Percentiles rank a stretch among this genome's conserved stretches.
phyloP scores from a whole-genome alignment of 2,888 invertebrate genomes.

The Nomada ruficornis region DNA sequence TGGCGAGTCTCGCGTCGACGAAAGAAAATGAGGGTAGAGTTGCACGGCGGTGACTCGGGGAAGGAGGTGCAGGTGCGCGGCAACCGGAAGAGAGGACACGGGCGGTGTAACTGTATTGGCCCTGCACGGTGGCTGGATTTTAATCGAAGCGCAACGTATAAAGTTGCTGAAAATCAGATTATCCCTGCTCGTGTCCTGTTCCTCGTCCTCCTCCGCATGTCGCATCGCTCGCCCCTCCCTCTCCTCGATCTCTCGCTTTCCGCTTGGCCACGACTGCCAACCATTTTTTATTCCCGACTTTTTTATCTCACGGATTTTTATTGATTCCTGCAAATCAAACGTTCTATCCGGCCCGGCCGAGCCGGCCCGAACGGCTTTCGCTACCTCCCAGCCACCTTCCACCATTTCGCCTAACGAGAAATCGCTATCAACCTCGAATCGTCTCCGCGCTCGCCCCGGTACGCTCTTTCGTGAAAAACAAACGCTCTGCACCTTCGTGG shows the following conservation, averaged over 20 bases:
- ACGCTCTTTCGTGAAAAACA: not conserved
- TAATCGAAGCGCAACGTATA: conserved; percentile 82
- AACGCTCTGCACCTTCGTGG: not conserved
- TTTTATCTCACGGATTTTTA: conserved; percentile 72
- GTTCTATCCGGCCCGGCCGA: conserved; percentile 35
- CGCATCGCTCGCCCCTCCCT: conserved; percentile 37
- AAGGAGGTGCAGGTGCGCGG: conserved; percentile 49
- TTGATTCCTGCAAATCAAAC: conserved; percentile 64
- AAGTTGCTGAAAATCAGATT: conserved; percentile 83
- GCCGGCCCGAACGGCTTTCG: conserved; percentile 13
- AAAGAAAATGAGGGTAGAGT: not conserved
- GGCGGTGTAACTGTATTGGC: conserved; percentile 77
- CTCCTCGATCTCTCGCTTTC: conserved; percentile 56
- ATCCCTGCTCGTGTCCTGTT: conserved; percentile 71
- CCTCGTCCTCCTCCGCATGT: conserved; percentile 47
- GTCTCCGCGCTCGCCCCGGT: not conserved
- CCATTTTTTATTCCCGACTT: conserved; percentile 64
- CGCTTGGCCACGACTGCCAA: conserved; percentile 57
- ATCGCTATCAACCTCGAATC: conserved; percentile 15
- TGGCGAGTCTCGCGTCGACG: not conserved
- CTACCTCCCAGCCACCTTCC: conserved; percentile 17
- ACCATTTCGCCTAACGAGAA: conserved; percentile 28
- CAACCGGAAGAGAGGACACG: conserved; percentile 50
- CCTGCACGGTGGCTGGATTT: conserved; percentile 80
- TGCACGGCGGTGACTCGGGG: not conserved